Percentiles rank a stretch among this genome's conserved stretches.
Evolutionary conservation across 2,888 invertebrate species (phyloP).

Genomic region (Apomyelois bistriatella): DNA sequence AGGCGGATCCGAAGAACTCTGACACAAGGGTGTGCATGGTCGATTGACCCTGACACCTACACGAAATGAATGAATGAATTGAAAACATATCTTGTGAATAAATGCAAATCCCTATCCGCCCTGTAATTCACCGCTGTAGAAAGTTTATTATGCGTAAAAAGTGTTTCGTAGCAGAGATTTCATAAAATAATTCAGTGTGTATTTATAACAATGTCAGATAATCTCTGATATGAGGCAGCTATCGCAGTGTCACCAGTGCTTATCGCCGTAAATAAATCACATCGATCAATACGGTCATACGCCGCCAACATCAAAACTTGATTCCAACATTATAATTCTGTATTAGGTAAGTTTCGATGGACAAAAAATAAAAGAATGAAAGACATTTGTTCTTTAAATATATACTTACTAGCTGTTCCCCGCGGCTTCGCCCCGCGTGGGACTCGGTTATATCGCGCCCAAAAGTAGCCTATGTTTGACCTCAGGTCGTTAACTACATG

Average conservation of each 20-base stretch:
- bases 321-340: not conserved
- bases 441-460: too few species aligned
- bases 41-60: too few species aligned
- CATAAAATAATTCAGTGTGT: slow-evolving; percentile 9
- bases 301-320: slow-evolving; percentile 12
- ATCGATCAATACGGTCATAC: slow-evolving; percentile 34
- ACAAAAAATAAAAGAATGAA: too few species aligned
- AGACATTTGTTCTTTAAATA: too few species aligned
- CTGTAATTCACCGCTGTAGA: not conserved
- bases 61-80: too few species aligned
- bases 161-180: not conserved
- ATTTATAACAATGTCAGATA: slow-evolving; percentile 16
- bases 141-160: not conserved
- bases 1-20: too few species aligned
- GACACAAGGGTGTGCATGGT: too few species aligned
- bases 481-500: too few species aligned
- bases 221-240: slow-evolving; percentile 16
- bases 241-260: slow-evolving; percentile 29
- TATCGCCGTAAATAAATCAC: slow-evolving; percentile 40
- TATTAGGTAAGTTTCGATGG: not conserved
- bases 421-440: too few species aligned
- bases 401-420: too few species aligned
- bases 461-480: too few species aligned
- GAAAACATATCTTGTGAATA: not conserved
- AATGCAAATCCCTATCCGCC: not conserved